A percentile compares a stretch with the other conserved stretches of the same genome.
phyloP scores from a whole-genome alignment of 2,797 vertebrate species.

The Sardinella longiceps region DNA sequence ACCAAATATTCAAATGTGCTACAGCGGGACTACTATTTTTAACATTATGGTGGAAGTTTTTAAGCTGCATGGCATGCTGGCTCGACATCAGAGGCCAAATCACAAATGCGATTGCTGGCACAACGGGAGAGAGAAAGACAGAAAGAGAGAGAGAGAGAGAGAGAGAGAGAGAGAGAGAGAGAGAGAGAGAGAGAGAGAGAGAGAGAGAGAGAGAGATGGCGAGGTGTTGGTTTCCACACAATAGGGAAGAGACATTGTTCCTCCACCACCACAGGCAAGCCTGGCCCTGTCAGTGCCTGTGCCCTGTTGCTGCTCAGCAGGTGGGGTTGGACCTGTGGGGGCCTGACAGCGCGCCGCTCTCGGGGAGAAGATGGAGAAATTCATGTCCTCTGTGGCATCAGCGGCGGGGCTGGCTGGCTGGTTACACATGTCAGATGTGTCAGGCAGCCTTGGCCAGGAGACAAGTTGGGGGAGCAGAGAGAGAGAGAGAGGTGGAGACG shows the following conservation, averaged over 20 bases:
- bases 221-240: not conserved
- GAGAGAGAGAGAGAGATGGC: too few relatives aligned
- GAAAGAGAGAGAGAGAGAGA: too few relatives aligned
- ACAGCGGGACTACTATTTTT: not conserved
- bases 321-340: constrained; percentile 49
- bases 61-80: not conserved
- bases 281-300: not conserved
- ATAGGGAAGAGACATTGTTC: not conserved
- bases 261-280: not conserved
- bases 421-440: constrained; percentile 67
- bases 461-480: constrained; percentile 24
- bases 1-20: not conserved
- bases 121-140: not conserved
- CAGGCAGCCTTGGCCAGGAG: constrained; percentile 47
- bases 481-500: constrained; percentile 37
- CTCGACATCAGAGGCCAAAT: not conserved
- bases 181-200: too few relatives aligned
- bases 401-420: constrained; percentile 64
- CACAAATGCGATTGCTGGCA: not conserved
- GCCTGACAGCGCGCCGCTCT: constrained; percentile 39
- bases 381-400: constrained; percentile 68
- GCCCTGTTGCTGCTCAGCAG: not conserved
- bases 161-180: too few relatives aligned
- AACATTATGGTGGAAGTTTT: not conserved
- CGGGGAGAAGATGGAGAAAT: constrained; percentile 61